phyloP scores from a whole-genome alignment of 2,797 vertebrate species.

The Gallinago stenura region DNA sequence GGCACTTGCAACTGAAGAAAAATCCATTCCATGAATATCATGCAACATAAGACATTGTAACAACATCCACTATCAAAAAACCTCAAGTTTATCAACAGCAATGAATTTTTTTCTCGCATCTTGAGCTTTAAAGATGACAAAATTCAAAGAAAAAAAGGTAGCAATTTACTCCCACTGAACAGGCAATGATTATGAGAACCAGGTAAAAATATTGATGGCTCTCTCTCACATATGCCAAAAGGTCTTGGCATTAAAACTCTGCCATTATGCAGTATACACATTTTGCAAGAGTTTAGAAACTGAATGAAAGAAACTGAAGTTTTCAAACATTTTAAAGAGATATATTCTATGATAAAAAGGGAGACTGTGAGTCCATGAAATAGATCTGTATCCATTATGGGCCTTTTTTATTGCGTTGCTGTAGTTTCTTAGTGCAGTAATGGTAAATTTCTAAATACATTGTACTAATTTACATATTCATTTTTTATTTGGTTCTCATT shows the following conservation, averaged over 20 bases:
- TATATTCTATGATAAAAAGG: not conserved
- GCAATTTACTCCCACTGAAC: not conserved
- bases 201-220: not conserved
- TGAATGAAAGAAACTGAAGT: not conserved
- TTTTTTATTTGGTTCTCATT: not conserved
- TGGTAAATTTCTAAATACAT: conserved; percentile 22
- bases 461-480: not conserved
- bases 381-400: not conserved
- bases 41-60: not conserved
- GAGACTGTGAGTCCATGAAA: conserved; percentile 1
- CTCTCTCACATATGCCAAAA: not conserved
- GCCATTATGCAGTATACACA: not conserved
- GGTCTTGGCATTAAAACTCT: conserved; percentile 4
- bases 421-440: not conserved
- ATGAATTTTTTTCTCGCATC: not conserved
- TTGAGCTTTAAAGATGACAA: not conserved
- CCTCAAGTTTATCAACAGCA: not conserved
- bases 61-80: not conserved
- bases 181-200: not conserved
- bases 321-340: not conserved
- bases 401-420: not conserved
- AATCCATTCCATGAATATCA: not conserved
- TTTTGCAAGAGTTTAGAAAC: not conserved
- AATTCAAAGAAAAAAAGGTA: not conserved
- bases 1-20: not conserved